Evolutionary conservation across 2,888 invertebrate genomes (phyloP).

Genomic region (Lithophane ornitopus): DNA sequence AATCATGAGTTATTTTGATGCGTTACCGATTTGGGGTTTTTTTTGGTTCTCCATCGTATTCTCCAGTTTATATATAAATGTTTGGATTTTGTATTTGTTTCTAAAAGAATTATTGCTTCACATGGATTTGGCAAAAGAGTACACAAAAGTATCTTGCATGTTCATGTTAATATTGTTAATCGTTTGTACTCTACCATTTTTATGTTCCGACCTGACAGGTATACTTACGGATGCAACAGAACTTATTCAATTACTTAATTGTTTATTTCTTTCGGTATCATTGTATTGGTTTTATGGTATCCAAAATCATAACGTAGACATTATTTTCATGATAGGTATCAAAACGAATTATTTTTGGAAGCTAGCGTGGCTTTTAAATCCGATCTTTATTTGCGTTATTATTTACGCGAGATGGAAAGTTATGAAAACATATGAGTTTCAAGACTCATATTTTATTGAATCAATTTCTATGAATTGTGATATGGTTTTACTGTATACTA

Average conservation of each 20-base stretch:
- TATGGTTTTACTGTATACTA: constrained; percentile 72
- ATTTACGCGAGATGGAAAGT: constrained; percentile 67
- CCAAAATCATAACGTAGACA: constrained; percentile 82
- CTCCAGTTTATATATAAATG: constrained; percentile 76
- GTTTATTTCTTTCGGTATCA: constrained; percentile 79
- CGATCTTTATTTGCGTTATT: constrained; percentile 72
- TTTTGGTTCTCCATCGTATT: constrained; percentile 31
- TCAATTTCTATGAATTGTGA: constrained; percentile 66
- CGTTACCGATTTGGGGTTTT: no score
- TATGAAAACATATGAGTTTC: constrained; percentile 63
- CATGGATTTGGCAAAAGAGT: constrained; percentile 60
- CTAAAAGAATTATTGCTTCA: constrained; percentile 73
- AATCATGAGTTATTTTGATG: no score
- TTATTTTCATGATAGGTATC: constrained; percentile 87
- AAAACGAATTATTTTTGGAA: constrained; percentile 85
- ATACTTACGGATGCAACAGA: constrained; percentile 77
- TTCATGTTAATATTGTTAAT: constrained; percentile 70
- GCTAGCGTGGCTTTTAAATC: constrained; percentile 79
- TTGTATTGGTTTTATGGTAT: constrained; percentile 86
- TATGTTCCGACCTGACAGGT: constrained; percentile 81
- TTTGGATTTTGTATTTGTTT: constrained; percentile 80
- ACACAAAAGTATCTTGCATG: constrained; percentile 70
- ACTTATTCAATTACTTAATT: constrained; percentile 79
- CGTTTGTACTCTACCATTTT: constrained; percentile 78
- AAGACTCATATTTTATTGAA: constrained; percentile 71